A percentile compares a stretch with the other conserved stretches of the same genome.
Evolutionary conservation across 2,113 vertebrate genomes (phyloP).

Genomic region (Sapayoa aenigma): DNA sequence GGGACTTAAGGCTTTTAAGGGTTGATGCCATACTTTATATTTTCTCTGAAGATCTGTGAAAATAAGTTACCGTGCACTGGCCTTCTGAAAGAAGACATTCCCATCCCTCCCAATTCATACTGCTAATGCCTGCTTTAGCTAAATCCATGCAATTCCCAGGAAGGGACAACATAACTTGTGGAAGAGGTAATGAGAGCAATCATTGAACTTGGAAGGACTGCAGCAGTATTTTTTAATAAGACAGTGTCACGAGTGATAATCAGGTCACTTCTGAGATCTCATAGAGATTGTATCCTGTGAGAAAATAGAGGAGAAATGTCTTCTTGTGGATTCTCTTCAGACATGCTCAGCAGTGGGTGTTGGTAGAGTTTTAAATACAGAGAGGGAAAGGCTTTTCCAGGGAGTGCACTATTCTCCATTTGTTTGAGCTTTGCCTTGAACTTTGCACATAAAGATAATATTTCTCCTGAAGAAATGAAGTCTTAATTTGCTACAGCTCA

Average conservation of each 20-base stretch:
- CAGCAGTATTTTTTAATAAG: neutral
- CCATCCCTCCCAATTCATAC: fast-evolving
- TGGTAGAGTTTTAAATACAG: neutral
- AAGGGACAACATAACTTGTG: neutral
- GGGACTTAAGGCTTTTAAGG: neutral
- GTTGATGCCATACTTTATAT: fast-evolving
- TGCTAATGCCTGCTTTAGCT: neutral
- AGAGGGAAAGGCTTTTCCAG: neutral
- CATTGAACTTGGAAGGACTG: neutral
- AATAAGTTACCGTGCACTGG: neutral
- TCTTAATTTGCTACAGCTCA: neutral
- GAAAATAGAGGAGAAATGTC: neutral
- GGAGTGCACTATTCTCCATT: neutral
- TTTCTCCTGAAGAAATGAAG: neutral
- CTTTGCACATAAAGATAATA: neutral
- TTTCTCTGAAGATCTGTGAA: neutral
- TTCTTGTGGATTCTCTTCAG: neutral
- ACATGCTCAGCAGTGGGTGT: neutral
- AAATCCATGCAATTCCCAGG: neutral
- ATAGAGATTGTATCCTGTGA: neutral
- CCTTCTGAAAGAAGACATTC: neutral
- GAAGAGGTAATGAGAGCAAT: neutral
- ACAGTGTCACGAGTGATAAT: neutral
- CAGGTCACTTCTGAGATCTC: too few relatives aligned
- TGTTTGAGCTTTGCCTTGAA: neutral